A percentile compares a stretch with the other conserved stretches of the same genome.
Evolutionary conservation across 1,140 invertebrate genomes (phyloP).

Genomic region (Andricus grossulariae): DNA sequence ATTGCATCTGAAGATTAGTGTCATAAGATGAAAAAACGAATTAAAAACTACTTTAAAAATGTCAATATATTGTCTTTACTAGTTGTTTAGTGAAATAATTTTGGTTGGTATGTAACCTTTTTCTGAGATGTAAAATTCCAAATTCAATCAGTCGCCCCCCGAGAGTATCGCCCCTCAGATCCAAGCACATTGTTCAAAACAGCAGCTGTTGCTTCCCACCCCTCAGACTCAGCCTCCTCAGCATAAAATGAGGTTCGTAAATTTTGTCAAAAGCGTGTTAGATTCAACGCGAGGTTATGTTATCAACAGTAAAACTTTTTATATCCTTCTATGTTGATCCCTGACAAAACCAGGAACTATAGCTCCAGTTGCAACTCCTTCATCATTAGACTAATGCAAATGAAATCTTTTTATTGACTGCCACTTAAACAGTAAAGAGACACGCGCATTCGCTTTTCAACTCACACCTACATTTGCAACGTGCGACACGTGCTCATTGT

Average conservation of each 20-base stretch:
- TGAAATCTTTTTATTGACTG: neutral
- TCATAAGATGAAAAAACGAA: no score
- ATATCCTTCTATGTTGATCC: no score
- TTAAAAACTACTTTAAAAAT: no score
- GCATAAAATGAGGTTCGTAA: neutral
- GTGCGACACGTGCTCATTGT: neutral
- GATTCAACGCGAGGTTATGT: no score
- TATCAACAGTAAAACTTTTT: no score
- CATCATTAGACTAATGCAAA: neutral
- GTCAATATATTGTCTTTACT: no score
- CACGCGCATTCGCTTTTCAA: neutral
- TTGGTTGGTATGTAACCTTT: no score
- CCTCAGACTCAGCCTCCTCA: neutral
- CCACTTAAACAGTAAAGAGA: neutral
- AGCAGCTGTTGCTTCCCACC: neutral
- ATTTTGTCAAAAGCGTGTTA: neutral
- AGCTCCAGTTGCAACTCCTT: no score
- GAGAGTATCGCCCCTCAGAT: neutral
- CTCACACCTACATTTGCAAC: neutral
- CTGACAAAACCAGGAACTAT: no score
- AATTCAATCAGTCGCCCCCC: no score
- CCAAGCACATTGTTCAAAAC: slow-evolving; percentile 3
- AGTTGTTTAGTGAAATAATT: no score
- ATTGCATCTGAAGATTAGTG: neutral
- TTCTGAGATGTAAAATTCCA: no score